phyloP scores from a whole-genome alignment of 2,113 vertebrate genomes.

The Malurus cyaneus region DNA sequence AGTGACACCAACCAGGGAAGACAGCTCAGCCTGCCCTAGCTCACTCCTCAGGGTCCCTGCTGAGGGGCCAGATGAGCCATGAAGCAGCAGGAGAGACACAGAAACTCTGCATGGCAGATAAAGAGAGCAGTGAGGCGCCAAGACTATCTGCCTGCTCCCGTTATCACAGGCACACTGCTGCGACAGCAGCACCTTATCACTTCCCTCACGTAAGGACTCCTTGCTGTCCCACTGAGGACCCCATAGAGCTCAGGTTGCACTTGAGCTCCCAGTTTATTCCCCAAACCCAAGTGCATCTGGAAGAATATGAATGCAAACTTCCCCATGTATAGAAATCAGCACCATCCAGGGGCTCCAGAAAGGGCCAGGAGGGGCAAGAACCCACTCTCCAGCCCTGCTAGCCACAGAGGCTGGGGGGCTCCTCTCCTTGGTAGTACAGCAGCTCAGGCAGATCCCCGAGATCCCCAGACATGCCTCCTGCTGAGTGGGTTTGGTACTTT shows the following conservation, averaged over 20 bases:
- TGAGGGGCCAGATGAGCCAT: neutral
- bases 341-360: neutral
- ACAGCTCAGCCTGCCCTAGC: neutral
- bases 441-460: neutral
- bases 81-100: neutral
- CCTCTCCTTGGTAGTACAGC: neutral
- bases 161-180: accelerated
- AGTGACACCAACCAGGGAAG: neutral
- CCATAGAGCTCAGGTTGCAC: neutral
- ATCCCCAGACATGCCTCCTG: neutral
- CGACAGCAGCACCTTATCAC: neutral
- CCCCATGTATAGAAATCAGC: accelerated
- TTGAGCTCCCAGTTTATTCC: neutral
- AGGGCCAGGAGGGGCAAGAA: neutral
- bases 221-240: neutral
- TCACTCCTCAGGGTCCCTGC: neutral
- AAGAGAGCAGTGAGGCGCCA: accelerated
- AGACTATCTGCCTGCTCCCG: accelerated
- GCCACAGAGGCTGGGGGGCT: neutral
- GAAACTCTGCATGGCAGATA: neutral
- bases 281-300: neutral
- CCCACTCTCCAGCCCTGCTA: neutral
- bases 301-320: neutral
- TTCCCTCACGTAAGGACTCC: neutral
- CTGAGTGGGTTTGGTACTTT: neutral